Percentiles rank a stretch among this genome's conserved stretches.
These are phyloP conservation scores for Rhynchophorus ferrugineus DNA, from an alignment of 1,140 invertebrate genomes.

Conservation along the genomic window DNA sequence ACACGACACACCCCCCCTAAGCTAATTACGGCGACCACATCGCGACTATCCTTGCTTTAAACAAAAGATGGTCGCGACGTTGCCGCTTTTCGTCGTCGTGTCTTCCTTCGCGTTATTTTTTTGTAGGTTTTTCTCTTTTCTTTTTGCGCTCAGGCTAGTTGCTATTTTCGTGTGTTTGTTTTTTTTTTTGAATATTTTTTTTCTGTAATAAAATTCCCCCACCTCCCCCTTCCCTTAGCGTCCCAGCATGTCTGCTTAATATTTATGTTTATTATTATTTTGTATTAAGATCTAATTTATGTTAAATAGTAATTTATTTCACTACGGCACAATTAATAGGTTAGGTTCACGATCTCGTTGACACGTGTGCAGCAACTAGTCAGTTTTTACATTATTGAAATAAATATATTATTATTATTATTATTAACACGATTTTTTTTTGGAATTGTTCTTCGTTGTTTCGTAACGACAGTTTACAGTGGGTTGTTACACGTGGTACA, in stretches of 20 bases:
- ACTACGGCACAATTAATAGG: constrained; percentile 9
- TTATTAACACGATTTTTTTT: constrained; percentile 30
- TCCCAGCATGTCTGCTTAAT: constrained; percentile 39
- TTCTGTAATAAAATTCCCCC: too few relatives aligned
- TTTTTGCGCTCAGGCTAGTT: constrained; percentile 33
- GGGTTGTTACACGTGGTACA: neutral
- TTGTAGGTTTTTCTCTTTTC: constrained; percentile 3
- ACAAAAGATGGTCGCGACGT: too few relatives aligned
- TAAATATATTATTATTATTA: constrained; percentile 6
- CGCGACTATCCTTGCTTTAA: too few relatives aligned
- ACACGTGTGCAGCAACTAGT: constrained; percentile 43
- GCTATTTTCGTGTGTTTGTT: constrained; percentile 29
- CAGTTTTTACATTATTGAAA: constrained; percentile 23
- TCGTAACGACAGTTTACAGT: constrained; percentile 33
- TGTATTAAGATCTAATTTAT: constrained; percentile 23
- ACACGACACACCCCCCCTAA: too few relatives aligned
- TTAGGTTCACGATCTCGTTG: constrained; percentile 31
- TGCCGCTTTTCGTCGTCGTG: neutral
- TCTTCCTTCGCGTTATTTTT: neutral
- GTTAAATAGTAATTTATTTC: constrained; percentile 24
- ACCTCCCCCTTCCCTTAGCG: too few relatives aligned
- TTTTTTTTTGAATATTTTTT: constrained; percentile 17
- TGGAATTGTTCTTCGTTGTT: constrained; percentile 30
- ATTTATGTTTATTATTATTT: too few relatives aligned
- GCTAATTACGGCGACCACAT: too few relatives aligned